phyloP scores from a whole-genome alignment of 2,797 vertebrate genomes.

The Chaenodraco wilsoni region DNA sequence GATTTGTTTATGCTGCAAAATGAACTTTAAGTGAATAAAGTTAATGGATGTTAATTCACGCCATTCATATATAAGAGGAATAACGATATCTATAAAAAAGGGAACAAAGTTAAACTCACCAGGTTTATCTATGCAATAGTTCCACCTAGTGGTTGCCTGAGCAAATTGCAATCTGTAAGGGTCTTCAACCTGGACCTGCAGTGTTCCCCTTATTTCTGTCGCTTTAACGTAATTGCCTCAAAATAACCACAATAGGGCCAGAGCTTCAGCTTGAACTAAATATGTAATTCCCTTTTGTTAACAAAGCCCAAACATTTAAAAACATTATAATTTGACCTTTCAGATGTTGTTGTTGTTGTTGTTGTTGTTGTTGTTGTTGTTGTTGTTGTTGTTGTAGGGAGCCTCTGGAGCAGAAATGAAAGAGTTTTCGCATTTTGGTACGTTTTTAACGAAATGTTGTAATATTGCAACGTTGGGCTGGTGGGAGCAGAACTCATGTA shows the following conservation, averaged over 20 bases:
- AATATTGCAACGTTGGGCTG: too few relatives aligned
- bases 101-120: neutral
- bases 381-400: too few relatives aligned
- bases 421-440: neutral
- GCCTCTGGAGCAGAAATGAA: too few relatives aligned
- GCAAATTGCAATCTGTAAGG: conserved; percentile 38
- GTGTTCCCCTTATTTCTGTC: neutral
- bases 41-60: too few relatives aligned
- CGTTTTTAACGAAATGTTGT: too few relatives aligned
- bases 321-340: too few relatives aligned
- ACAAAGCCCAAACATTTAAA: too few relatives aligned
- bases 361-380: too few relatives aligned
- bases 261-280: conserved; percentile 10
- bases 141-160: conserved; percentile 67
- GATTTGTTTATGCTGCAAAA: too few relatives aligned
- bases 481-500: too few relatives aligned
- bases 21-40: too few relatives aligned
- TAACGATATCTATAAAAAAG: neutral
- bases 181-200: accelerated
- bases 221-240: neutral
- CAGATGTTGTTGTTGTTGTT: too few relatives aligned
- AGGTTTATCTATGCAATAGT: conserved; percentile 45
- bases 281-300: neutral
- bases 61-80: neutral
- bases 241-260: neutral